Evolutionary conservation across 92 coral and sea anemone species (phyloP).

Genomic region (Parazoanthus atlanticus): DNA sequence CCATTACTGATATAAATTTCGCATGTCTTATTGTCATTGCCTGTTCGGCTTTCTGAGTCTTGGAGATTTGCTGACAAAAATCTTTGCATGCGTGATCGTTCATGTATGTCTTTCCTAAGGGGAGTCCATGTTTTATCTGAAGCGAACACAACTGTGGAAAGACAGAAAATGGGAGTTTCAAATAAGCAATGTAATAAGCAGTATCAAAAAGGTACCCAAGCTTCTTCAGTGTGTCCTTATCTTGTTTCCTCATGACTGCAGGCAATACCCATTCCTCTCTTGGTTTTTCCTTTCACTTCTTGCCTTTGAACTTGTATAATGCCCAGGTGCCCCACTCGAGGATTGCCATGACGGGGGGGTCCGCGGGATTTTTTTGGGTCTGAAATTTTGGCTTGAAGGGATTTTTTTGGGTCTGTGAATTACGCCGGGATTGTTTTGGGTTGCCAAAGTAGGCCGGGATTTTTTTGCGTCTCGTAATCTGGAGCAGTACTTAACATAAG

Average conservation of each 20-base stretch:
- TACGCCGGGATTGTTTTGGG: too few relatives aligned
- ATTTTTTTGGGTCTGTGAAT: too few relatives aligned
- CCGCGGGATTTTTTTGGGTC: too few relatives aligned
- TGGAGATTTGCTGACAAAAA: constrained; percentile 38
- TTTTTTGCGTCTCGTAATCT: too few relatives aligned
- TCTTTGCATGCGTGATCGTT: constrained; percentile 53
- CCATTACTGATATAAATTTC: constrained; percentile 50
- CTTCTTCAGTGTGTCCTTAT: constrained; percentile 48
- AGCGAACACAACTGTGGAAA: constrained; percentile 53
- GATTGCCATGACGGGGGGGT: too few relatives aligned
- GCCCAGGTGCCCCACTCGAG: too few relatives aligned
- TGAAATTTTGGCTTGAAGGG: too few relatives aligned
- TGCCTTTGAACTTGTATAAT: constrained; percentile 27
- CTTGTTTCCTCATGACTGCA: constrained; percentile 46
- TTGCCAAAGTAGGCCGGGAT: too few relatives aligned
- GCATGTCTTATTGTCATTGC: constrained; percentile 40
- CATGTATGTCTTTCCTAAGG: constrained; percentile 45
- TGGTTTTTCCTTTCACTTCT: constrained; percentile 41
- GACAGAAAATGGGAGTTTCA: constrained; percentile 49
- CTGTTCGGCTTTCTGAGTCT: constrained; percentile 39
- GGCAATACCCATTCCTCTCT: constrained; percentile 48
- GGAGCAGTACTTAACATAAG: too few relatives aligned
- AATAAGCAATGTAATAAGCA: constrained; percentile 46
- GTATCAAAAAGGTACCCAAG: constrained; percentile 42
- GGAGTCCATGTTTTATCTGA: constrained; percentile 31